Evolutionary conservation across 2,888 invertebrate species (phyloP).

Genomic region (Hirudinaria manillensis): DNA sequence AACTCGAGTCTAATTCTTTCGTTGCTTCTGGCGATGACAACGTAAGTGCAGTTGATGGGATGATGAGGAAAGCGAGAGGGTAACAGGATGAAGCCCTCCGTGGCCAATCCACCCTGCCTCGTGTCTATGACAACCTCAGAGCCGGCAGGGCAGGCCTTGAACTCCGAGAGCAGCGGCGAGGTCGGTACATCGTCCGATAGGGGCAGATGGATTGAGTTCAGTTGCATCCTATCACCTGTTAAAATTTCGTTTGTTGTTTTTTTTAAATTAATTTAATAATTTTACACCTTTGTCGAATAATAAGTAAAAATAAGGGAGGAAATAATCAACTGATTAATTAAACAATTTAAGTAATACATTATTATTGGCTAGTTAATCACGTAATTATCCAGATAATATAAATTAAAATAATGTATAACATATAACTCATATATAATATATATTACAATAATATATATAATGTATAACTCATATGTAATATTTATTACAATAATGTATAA

Average conservation of each 20-base stretch:
- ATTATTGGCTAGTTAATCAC: too few relatives aligned
- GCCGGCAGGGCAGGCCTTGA: not conserved
- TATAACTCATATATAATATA: too few relatives aligned
- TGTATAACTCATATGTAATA: too few relatives aligned
- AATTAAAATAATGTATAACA: too few relatives aligned
- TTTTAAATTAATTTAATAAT: too few relatives aligned
- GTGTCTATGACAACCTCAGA: not conserved
- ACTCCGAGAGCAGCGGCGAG: not conserved
- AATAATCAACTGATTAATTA: too few relatives aligned
- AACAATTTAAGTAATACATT: too few relatives aligned
- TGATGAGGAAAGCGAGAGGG: not conserved
- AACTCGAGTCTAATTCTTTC: not conserved
- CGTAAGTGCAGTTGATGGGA: conserved; percentile 10
- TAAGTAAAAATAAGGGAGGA: too few relatives aligned
- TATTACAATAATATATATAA: too few relatives aligned
- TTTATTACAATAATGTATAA: too few relatives aligned
- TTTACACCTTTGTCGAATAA: too few relatives aligned
- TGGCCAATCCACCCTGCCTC: not conserved
- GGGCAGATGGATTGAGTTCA: not conserved
- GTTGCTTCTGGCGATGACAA: not conserved
- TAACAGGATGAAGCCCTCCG: conserved; percentile 13
- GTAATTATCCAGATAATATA: too few relatives aligned
- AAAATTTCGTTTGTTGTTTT: not conserved
- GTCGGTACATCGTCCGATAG: not conserved
- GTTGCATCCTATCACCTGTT: not conserved